Evolutionary conservation across 2,797 vertebrate species (phyloP).

Genomic region (Silurus aristotelis): DNA sequence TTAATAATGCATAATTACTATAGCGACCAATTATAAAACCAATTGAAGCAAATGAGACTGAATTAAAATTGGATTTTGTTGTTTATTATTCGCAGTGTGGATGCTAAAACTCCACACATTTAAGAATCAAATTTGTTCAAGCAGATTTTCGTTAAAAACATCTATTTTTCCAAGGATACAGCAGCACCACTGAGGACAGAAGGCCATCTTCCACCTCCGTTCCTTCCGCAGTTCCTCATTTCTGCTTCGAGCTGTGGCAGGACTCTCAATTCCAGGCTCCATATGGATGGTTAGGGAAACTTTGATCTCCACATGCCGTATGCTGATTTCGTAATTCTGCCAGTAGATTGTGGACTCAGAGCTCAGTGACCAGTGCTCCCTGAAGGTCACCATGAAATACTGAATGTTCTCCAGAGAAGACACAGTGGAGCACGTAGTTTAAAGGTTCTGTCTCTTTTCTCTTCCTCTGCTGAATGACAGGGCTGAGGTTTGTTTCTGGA

Average conservation of each 20-base stretch:
- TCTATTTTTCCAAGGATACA: not conserved
- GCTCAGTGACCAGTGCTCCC: conserved; percentile 27
- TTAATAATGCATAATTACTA: not conserved
- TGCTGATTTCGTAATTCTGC: conserved; percentile 38
- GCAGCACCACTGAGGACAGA: not conserved
- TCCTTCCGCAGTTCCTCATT: not conserved
- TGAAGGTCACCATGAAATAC: conserved; percentile 36
- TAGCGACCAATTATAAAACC: not conserved
- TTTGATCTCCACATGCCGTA: conserved; percentile 54
- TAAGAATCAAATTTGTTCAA: not conserved
- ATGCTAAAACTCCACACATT: not conserved
- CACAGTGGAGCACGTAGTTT: not conserved
- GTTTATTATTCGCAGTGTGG: not conserved
- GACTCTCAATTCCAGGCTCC: conserved; percentile 32
- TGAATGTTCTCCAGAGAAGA: conserved; percentile 32
- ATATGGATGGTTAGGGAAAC: conserved; percentile 34
- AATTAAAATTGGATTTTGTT: not conserved
- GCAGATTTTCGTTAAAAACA: not conserved
- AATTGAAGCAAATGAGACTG: not conserved
- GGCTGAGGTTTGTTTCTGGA: conserved; percentile 1
- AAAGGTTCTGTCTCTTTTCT: not conserved
- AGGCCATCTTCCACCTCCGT: conserved; percentile 25
- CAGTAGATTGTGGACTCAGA: conserved; percentile 20
- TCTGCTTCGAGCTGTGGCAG: conserved; percentile 11
- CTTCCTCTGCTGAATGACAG: not conserved